Evolutionary conservation across 2,888 invertebrate genomes (phyloP), one percentile per base, ranked within the genome.

Genomic region (Elgonia sp.): DNA sequence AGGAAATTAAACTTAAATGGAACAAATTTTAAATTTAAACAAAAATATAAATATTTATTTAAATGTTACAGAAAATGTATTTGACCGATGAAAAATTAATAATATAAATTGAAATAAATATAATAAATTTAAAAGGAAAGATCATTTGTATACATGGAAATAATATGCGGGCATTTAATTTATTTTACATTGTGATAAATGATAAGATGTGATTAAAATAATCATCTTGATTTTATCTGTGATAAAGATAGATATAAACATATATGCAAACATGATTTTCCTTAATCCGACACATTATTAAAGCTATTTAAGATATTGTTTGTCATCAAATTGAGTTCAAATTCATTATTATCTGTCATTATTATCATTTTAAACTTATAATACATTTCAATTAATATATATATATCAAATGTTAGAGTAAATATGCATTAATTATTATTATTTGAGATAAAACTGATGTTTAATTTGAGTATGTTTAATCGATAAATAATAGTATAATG

Each of bases 181-280:
- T 29, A 29, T 29, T 29, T 29, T 29, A 29, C 29, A 73, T 73
- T 73, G 57, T 60, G 12, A 21, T 42, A 42, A 20, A 40, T 21
- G 73, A 73, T 73, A 73, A 73, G 57, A 57, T 29, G 42, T 60
- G 73, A 73, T 60, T 73, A 60, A 60, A 73, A 73, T 73, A 73
- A 60, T 60, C 57, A 73, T 60, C 57, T 60, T 73, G 73, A 42
- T 57, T 57, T 12, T 55, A 60, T 60, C 57, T 39, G 39, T 40
- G 39, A 39, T 42, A 60, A 57, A 73, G 18, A 73, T 57, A 57
- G 40, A 16, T 42, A 29, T 73, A 73, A 73, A 73, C 60, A 42
- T 40, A 14, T 40, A 40, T 42, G 40, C 21, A 40, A 40, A 73
- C 73, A 60, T 9, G 37, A 53, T n/a, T 63, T 39, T 63, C n/a